phyloP scores from a whole-genome alignment of 2,113 vertebrate species.

The Ivindomyrus marchei region DNA sequence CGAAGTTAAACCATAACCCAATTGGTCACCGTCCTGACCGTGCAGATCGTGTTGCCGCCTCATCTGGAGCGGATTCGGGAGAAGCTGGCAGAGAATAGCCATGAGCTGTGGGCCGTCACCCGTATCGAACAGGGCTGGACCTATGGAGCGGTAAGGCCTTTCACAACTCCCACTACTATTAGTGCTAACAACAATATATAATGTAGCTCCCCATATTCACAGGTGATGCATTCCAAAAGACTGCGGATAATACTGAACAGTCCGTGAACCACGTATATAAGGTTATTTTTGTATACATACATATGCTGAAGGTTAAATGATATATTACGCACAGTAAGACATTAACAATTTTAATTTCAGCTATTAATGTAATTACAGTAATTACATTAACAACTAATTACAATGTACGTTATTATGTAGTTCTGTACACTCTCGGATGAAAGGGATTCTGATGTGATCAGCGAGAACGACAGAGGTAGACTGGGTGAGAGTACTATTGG shows the following conservation, averaged over 20 bases:
- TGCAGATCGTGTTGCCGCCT: slow-evolving; percentile 87
- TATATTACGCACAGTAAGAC: too few relatives aligned
- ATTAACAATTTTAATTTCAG: too few relatives aligned
- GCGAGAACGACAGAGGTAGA: too few relatives aligned
- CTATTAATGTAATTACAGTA: too few relatives aligned
- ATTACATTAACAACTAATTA: too few relatives aligned
- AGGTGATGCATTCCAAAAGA: neutral
- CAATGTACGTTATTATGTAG: too few relatives aligned
- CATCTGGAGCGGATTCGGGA: slow-evolving; percentile 91
- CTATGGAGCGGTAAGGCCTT: slow-evolving; percentile 71
- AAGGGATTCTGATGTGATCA: too few relatives aligned
- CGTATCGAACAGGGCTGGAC: slow-evolving; percentile 98
- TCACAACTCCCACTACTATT: neutral
- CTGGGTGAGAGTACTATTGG: too few relatives aligned
- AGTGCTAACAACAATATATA: neutral
- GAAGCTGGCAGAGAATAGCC: slow-evolving; percentile 94
- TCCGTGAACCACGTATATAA: neutral
- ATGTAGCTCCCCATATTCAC: neutral
- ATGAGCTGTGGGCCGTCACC: slow-evolving; percentile 93
- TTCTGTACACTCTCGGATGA: too few relatives aligned
- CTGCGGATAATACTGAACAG: neutral
- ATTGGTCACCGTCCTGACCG: neutral
- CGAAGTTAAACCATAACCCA: neutral
- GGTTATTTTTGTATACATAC: too few relatives aligned
- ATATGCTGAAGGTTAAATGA: too few relatives aligned